These are phyloP conservation scores for Mastigias papua DNA, from an alignment of 30 jellyfish, hydroid and myxozoan genomes.

Conservation along the genomic window DNA sequence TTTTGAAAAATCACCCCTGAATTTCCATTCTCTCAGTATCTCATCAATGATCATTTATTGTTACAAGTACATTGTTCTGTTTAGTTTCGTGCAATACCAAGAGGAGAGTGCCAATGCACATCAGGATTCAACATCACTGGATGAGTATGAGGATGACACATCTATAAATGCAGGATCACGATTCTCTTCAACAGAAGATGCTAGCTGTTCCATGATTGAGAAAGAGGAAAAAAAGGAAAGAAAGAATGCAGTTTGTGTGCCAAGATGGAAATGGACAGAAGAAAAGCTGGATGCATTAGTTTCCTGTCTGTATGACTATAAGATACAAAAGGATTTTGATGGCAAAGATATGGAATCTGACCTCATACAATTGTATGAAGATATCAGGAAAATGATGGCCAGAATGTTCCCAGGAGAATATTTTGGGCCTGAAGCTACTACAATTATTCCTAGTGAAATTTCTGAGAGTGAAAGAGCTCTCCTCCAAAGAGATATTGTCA, in stretches of 20 bases:
- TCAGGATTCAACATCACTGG: neutral
- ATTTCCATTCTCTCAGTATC: neutral
- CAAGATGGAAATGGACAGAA: conserved; percentile 38
- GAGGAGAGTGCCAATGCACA: neutral
- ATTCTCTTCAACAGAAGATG: neutral
- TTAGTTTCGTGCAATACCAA: neutral
- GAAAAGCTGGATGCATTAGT: conserved; percentile 37
- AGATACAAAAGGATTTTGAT: conserved; percentile 26
- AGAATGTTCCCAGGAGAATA: conserved; percentile 6
- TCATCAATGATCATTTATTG: neutral
- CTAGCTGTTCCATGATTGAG: neutral
- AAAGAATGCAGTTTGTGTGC: neutral
- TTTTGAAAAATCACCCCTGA: neutral
- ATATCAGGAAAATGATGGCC: conserved; percentile 51
- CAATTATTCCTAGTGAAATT: neutral
- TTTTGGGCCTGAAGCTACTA: conserved; percentile 37
- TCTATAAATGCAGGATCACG: neutral
- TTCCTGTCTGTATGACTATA: conserved; percentile 16
- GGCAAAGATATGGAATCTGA: conserved; percentile 45
- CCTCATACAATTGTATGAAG: conserved; percentile 43
- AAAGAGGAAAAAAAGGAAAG: neutral
- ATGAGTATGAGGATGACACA: neutral
- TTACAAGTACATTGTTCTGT: neutral
- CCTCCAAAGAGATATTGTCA: neutral
- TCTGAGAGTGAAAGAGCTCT: neutral